A percentile compares a stretch with the other conserved stretches of the same genome.
phyloP scores from a whole-genome alignment of 2,113 vertebrate species.

The Cebus imitator region DNA sequence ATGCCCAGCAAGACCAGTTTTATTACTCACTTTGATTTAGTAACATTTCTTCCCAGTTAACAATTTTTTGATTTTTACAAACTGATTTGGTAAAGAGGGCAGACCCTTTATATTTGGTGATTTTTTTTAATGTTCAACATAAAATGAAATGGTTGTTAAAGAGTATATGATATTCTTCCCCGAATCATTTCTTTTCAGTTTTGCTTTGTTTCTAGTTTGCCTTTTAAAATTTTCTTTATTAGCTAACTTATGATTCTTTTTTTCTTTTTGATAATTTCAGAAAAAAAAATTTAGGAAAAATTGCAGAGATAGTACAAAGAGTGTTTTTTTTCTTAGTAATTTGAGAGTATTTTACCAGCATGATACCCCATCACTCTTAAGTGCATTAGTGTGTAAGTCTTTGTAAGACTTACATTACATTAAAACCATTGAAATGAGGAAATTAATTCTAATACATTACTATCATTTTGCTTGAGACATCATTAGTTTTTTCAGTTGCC shows the following conservation, averaged over 20 bases:
- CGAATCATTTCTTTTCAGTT: neutral
- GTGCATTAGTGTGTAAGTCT: neutral
- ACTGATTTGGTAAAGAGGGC: neutral
- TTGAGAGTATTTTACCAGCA: neutral
- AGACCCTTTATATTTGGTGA: neutral
- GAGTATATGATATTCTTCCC: neutral
- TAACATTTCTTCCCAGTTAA: neutral
- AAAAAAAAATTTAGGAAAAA: neutral
- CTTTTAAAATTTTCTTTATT: neutral
- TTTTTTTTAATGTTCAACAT: neutral
- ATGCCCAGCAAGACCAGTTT: neutral
- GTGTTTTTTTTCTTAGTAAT: neutral
- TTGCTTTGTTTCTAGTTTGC: neutral
- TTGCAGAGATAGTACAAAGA: neutral
- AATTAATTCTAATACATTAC: neutral
- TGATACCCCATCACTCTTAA: neutral
- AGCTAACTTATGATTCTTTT: neutral
- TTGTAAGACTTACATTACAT: neutral
- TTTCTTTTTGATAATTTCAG: neutral
- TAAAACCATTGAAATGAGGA: neutral
- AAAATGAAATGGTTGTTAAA: neutral
- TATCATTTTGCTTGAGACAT: neutral
- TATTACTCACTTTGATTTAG: neutral
- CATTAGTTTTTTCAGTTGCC: neutral
- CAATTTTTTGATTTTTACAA: neutral